Evolutionary conservation across 2,888 invertebrate genomes (phyloP), one percentile per base, ranked within the genome.

Genomic region (Rhaphigaster nebulosa): DNA sequence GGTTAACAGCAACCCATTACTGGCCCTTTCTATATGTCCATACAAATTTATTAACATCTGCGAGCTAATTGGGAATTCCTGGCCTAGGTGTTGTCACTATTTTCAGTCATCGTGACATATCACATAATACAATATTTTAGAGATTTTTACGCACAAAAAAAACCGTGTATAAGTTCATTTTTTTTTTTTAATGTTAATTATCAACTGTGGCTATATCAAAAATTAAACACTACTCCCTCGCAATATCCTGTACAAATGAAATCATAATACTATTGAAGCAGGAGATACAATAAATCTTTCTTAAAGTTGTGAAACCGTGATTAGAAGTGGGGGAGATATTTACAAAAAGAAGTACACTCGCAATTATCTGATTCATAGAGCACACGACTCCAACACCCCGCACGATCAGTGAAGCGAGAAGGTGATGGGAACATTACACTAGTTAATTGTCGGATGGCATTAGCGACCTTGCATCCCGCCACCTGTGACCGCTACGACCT

Each of bases 341-440:
- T 80, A 80, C 38, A 80, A 80, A 80, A 80, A 41, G 41, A 80
- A 80, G 80, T 80, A 26, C 41, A 80, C 41, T 80, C 3, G 41
- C 80, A 80, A 80, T 80, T 80, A 80, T 80, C 80, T 80, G 80
- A 80, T 80, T 41, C 38, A 41, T 80, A 41, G 80, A 80, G 80
- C 38, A 80, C 80, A 80, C 80, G 80, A 80, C 80, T 12, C 80
- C 23, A 80, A 80, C 41, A 80, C 29, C 65, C 41, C 12, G 80
- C 80, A 80, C 80, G 80, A 80, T 13, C 29, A 29, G n/a, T 6
- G 65, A 65, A 5, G 65, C 65, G 65, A 65, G 65, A 65, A 65
- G 65, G 65, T 65, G 65, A 65, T 65, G 65, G 65, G 65, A 65
- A 65, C 29, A 65, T 65, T 65, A 65, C 65, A 65, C 65, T 65